A percentile compares a stretch with the other conserved stretches of the same genome.
Conservation (phyloP, 1,140 invertebrate species). For the Wiebesia pumilae region DNA sequence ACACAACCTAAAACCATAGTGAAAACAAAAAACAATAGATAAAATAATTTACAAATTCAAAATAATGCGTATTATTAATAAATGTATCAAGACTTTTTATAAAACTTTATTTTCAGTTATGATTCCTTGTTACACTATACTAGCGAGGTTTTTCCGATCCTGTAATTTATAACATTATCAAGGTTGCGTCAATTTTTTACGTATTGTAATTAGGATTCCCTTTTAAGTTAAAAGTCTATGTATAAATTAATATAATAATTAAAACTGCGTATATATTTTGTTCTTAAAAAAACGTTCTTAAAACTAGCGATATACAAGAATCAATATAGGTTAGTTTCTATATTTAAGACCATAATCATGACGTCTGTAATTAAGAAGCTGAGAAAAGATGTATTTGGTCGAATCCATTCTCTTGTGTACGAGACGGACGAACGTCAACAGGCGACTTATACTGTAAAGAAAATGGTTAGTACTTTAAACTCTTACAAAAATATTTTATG, state of each 20-base stretch:
- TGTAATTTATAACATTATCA: not conserved
- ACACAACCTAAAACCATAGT: conserved; percentile 48
- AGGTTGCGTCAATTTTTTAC: not conserved
- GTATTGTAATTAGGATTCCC: not conserved
- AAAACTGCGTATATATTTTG: not conserved
- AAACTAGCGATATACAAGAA: not conserved
- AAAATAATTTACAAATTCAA: conserved; percentile 22
- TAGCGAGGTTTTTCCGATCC: not conserved
- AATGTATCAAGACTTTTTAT: conserved; percentile 23
- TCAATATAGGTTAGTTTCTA: conserved; percentile 51
- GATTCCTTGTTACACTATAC: not conserved
- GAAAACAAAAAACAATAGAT: conserved; percentile 60
- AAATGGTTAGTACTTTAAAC: conserved; percentile 62
- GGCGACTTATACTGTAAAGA: conserved; percentile 57
- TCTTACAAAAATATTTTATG: not conserved
- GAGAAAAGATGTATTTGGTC: conserved; percentile 50
- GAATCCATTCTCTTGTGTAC: conserved; percentile 38
- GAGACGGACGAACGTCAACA: conserved; percentile 50
- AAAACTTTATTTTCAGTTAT: conserved; percentile 13
- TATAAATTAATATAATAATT: not conserved
- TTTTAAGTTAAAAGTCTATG: not conserved
- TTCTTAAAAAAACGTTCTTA: not conserved
- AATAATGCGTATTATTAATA: conserved; percentile 39
- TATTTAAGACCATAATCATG: conserved; percentile 3
- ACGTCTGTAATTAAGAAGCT: conserved; percentile 42